Evolutionary conservation across 2,888 invertebrate genomes (phyloP), one percentile per base, ranked within the genome.

Genomic region (Resseliella maxima): DNA sequence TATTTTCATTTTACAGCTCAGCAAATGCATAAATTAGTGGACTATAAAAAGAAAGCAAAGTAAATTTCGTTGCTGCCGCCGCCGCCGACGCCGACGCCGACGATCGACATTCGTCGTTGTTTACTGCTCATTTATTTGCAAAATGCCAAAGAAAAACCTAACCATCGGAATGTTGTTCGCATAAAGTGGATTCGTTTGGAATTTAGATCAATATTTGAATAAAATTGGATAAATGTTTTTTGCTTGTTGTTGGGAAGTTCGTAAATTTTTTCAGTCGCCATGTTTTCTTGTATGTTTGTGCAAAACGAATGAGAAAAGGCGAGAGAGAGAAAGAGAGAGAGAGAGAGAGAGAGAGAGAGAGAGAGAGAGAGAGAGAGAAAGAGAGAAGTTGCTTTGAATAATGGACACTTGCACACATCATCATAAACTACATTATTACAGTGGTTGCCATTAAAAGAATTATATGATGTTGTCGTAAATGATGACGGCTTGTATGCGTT

Each of bases 381-480:
- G n/a, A 15, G 6, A 0, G 18, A 15, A 31, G 31, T 72, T 72
- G 12, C 72, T 2, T 31, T 72, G 72, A 72, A 72, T 72, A 31
- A 72, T 72, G 35, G 31, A 72, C 72, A 31, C n/a, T 72, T 35
- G 31, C 72, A 72, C 31, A 72, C 72, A 72, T 72, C 31, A 72
- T 72, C 72, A 72, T 72, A 72, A 72, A 72, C 72, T 31, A 72
- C 12, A 72, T 72, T 72, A 72, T 72, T 72, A 72, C 72, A 72
- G 31, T 72, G 35, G 72, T 72, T 31, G 72, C 72, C 72, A 72
- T 72, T 72, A 72, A 72, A 72, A 72, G 72, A 72, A 72, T 72
- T 72, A 72, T 72, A 50, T 10, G 59, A 12, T 50, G n/a, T 10
- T 59, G 59, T 72, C 72, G 72, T 72, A 72, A 72, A 72, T 15